Conservation (phyloP, 2,113 vertebrate species). For the Myxocyprinus asiaticus region DNA sequence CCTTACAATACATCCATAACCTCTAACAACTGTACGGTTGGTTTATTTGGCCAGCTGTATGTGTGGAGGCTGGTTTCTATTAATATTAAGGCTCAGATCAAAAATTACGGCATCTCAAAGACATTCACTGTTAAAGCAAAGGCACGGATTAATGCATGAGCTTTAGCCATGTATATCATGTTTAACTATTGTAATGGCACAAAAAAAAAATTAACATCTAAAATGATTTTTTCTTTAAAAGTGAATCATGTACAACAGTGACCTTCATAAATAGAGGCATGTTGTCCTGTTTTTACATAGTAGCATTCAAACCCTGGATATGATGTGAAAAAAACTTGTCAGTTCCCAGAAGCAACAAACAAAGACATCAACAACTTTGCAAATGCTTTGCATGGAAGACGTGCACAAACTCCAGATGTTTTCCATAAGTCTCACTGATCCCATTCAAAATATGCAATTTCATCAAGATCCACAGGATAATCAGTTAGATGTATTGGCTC, state of each 20-base stretch:
- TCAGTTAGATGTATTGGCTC: slow-evolving; percentile 87
- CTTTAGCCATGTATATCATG: slow-evolving; percentile 2
- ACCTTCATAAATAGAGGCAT: not conserved
- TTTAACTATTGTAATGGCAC: slow-evolving; percentile 3
- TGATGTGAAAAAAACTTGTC: not conserved
- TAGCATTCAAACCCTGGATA: slow-evolving; percentile 22
- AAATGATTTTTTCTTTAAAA: not conserved
- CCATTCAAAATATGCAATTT: slow-evolving; percentile 92
- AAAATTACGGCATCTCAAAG: slow-evolving; percentile 21
- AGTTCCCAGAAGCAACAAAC: slow-evolving; percentile 11
- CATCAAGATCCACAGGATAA: slow-evolving; percentile 89
- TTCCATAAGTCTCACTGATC: slow-evolving; percentile 55
- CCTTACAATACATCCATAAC: not conserved
- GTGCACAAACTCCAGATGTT: not conserved
- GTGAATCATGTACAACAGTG: not conserved
- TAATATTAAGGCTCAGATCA: slow-evolving; percentile 1
- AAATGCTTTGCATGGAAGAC: slow-evolving; percentile 1
- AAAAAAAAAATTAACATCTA: not conserved
- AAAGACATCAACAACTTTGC: not conserved
- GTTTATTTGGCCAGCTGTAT: not conserved
- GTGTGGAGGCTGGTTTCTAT: slow-evolving; percentile 1
- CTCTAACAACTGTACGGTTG: not conserved
- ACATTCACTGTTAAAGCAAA: slow-evolving; percentile 44
- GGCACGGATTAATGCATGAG: slow-evolving; percentile 46
- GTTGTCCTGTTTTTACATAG: slow-evolving; percentile 4